A percentile compares a stretch with the other conserved stretches of the same genome.
These are phyloP conservation scores for Rhizoglyphus robini DNA, from an alignment of 1,140 invertebrate species.

Conservation along the genomic window DNA sequence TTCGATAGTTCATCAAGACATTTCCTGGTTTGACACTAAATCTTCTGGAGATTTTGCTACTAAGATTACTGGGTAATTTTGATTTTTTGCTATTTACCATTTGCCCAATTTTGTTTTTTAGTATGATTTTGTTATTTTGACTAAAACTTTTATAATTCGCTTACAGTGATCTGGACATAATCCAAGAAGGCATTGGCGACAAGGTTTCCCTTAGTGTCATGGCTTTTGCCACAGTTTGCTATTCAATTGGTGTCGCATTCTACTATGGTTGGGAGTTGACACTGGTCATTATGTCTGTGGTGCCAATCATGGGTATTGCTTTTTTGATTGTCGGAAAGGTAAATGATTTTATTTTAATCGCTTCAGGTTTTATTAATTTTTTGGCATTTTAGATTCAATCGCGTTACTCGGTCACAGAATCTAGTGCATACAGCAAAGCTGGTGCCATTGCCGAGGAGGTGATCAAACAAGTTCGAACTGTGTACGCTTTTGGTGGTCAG, in stretches of 20 bases:
- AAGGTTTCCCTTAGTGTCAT: slow-evolving; percentile 35
- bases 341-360: not conserved
- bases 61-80: slow-evolving; percentile 46
- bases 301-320: slow-evolving; percentile 34
- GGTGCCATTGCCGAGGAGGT: too few relatives aligned
- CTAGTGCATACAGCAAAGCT: slow-evolving; percentile 33
- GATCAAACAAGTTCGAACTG: too few relatives aligned
- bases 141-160: too few relatives aligned
- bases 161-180: slow-evolving; percentile 41
- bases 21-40: too few relatives aligned
- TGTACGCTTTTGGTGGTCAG: too few relatives aligned
- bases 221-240: slow-evolving; percentile 34
- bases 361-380: not conserved
- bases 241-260: slow-evolving; percentile 33
- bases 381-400: slow-evolving; percentile 5
- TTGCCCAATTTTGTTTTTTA: not conserved
- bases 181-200: slow-evolving; percentile 44
- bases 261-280: too few relatives aligned
- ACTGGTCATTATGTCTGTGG: slow-evolving; percentile 30
- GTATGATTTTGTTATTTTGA: too few relatives aligned
- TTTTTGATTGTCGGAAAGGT: slow-evolving; percentile 39
- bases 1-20: slow-evolving; percentile 43
- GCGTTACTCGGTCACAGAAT: slow-evolving; percentile 26
- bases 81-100: not conserved
- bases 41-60: slow-evolving; percentile 68